Conservation (phyloP, 2,888 invertebrate species). For the Pristionchus fissidentatus region DNA sequence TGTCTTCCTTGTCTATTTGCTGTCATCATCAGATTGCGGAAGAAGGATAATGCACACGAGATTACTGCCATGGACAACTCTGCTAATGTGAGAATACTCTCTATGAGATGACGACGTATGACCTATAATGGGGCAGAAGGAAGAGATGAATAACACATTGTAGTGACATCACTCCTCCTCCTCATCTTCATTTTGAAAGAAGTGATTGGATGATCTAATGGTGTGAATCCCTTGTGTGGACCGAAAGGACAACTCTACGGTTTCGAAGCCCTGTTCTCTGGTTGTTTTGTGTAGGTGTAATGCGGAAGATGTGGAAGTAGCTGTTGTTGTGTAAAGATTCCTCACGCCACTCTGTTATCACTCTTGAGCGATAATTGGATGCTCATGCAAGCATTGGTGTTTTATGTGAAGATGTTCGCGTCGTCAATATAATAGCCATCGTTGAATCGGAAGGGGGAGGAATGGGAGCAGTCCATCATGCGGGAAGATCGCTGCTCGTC, state of each 20-base stretch:
- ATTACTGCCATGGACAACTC: conserved; percentile 22
- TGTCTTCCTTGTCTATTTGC: conserved; percentile 28
- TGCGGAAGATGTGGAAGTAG: not conserved
- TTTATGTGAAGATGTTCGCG: not conserved
- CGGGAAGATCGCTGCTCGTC: conserved; percentile 3
- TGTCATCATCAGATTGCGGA: conserved; percentile 21
- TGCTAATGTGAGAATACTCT: not conserved
- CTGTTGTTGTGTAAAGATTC: not conserved
- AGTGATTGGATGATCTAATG: conserved; percentile 26
- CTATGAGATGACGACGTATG: not conserved
- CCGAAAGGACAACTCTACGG: not conserved
- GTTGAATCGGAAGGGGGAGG: not conserved
- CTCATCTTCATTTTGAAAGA: conserved; percentile 33
- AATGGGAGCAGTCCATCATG: conserved; percentile 22
- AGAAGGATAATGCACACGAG: conserved; percentile 29
- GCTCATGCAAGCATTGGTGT: not conserved
- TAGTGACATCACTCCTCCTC: not conserved
- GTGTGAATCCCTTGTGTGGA: conserved; percentile 28
- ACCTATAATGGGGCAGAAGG: conserved; percentile 1
- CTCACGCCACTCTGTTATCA: too few relatives aligned
- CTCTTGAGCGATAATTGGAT: not conserved
- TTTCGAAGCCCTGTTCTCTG: conserved; percentile 5
- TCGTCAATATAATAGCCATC: too few relatives aligned
- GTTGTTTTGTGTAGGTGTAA: not conserved
- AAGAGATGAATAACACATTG: not conserved